A percentile compares a stretch with the other conserved stretches of the same genome.
These are phyloP conservation scores for Clarias macrocephalus DNA, from an alignment of 2,113 vertebrate species.

Conservation along the genomic window DNA sequence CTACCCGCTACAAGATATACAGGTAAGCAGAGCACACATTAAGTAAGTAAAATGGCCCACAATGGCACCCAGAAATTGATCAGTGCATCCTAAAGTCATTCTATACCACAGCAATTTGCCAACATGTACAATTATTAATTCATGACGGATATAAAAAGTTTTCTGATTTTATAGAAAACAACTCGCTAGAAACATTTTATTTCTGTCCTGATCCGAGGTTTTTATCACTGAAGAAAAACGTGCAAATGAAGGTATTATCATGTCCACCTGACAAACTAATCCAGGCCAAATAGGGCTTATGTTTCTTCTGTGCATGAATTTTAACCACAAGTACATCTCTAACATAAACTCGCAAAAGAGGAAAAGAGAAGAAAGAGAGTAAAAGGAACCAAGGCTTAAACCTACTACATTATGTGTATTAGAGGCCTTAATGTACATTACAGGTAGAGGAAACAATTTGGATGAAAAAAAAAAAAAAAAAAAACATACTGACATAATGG, in stretches of 20 bases:
- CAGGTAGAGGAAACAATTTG: neutral
- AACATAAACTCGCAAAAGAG: neutral
- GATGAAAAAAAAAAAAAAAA: neutral
- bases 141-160: neutral
- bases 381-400: no score
- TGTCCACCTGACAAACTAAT: neutral
- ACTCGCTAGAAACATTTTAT: neutral
- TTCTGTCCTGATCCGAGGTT: neutral
- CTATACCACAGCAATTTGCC: neutral
- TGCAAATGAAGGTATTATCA: neutral
- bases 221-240: neutral
- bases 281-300: neutral
- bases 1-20: constrained; percentile 99
- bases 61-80: neutral
- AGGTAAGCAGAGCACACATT: constrained; percentile 75
- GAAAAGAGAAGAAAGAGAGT: neutral
- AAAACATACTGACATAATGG: neutral
- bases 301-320: neutral
- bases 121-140: neutral
- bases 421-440: no score
- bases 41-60: neutral
- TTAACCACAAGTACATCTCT: neutral
- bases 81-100: neutral
- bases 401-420: neutral
- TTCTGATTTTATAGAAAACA: neutral